Percentiles rank a stretch among this genome's conserved stretches.
These are phyloP conservation scores for Amorpha juglandis DNA, from an alignment of 2,888 invertebrate species.

Conservation along the genomic window DNA sequence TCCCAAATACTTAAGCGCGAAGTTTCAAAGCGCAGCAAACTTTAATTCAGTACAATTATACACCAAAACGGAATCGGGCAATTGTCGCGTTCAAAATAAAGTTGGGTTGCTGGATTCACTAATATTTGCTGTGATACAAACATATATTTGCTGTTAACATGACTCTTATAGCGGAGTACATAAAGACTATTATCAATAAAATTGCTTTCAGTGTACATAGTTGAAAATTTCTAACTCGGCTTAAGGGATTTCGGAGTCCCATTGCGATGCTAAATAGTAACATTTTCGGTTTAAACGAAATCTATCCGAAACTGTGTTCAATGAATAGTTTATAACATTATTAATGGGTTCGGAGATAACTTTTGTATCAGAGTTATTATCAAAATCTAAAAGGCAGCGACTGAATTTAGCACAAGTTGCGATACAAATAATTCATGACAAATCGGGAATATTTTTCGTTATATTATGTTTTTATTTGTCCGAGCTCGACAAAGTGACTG, in stretches of 20 bases:
- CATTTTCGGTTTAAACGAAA: constrained; percentile 68
- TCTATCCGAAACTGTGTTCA: constrained; percentile 62
- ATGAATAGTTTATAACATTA: constrained; percentile 49
- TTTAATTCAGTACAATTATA: constrained; percentile 76
- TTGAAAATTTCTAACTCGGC: constrained; percentile 67
- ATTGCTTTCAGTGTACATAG: constrained; percentile 34
- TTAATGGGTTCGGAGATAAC: not conserved
- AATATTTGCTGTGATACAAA: constrained; percentile 58
- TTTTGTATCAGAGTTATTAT: not conserved
- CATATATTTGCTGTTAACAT: constrained; percentile 39
- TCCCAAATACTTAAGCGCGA: constrained; percentile 12
- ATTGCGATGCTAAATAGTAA: constrained; percentile 75
- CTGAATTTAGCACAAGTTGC: too few species aligned
- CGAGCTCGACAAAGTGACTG: too few species aligned
- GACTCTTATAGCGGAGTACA: constrained; percentile 34
- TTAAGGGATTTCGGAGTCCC: constrained; percentile 78
- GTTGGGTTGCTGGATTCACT: constrained; percentile 64
- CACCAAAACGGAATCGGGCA: constrained; percentile 73
- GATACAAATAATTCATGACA: too few species aligned
- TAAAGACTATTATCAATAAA: constrained; percentile 42
- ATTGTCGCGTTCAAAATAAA: constrained; percentile 78
- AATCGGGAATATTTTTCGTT: too few species aligned
- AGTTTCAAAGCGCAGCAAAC: constrained; percentile 59
- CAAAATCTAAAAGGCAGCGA: too few species aligned
- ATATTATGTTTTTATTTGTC: too few species aligned